Percentiles rank a stretch among this genome's conserved stretches.
Evolutionary conservation across 2,113 vertebrate genomes (phyloP).

Genomic region (Plecturocebus donacophilus): DNA sequence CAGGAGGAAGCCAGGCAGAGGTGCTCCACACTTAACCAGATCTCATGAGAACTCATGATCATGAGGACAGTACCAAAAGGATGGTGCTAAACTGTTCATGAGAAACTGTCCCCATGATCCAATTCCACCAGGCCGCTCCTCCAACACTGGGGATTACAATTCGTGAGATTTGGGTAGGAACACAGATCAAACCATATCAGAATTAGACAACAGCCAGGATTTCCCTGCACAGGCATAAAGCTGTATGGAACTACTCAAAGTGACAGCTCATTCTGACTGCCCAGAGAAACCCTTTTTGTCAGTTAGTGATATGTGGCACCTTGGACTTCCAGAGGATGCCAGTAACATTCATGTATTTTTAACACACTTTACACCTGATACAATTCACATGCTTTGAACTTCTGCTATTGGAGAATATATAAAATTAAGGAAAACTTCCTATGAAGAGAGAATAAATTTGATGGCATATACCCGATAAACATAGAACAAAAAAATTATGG

Average conservation of each 20-base stretch:
- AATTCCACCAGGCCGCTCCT: too few relatives aligned
- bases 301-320: neutral
- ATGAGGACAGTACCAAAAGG: too few relatives aligned
- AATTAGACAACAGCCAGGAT: neutral
- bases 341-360: neutral
- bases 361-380: neutral
- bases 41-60: too few relatives aligned
- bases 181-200: too few relatives aligned
- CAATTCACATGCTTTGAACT: neutral
- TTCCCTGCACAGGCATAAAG: neutral
- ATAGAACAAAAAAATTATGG: neutral
- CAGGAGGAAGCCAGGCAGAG: too few relatives aligned
- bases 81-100: too few relatives aligned
- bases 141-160: too few relatives aligned
- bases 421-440: neutral
- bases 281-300: neutral
- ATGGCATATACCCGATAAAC: neutral
- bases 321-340: neutral
- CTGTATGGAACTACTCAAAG: neutral
- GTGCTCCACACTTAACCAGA: too few relatives aligned
- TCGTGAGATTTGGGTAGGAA: too few relatives aligned
- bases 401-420: neutral
- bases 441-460: neutral
- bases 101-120: too few relatives aligned
- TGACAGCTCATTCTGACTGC: neutral